These are phyloP conservation scores for Tympanuchus pallidicinctus DNA, from an alignment of 2,113 vertebrate species.

Conservation along the genomic window DNA sequence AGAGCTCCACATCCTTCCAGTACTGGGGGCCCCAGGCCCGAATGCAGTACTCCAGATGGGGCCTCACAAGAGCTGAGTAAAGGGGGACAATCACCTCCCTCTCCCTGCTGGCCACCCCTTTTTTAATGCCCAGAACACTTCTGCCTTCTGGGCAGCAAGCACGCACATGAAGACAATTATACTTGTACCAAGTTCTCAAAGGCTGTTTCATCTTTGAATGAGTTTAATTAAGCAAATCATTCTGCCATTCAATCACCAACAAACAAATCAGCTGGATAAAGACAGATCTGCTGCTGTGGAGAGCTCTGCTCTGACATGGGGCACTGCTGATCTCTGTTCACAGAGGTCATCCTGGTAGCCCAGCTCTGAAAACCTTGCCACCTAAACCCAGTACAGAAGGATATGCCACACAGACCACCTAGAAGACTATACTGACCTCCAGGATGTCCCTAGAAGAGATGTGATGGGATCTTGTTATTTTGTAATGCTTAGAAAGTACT, in stretches of 20 bases:
- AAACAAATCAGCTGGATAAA: background rate
- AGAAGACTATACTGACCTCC: rapidly evolving
- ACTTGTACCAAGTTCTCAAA: background rate
- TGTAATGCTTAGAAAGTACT: background rate
- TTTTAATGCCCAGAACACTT: too few relatives aligned
- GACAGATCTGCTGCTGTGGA: background rate
- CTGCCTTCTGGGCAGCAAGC: too few relatives aligned
- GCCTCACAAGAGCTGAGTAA: too few relatives aligned
- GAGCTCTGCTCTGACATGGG: background rate
- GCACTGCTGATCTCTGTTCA: background rate
- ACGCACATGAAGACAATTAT: background rate
- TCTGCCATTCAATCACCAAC: background rate
- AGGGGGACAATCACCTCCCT: too few relatives aligned
- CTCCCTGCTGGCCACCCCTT: too few relatives aligned
- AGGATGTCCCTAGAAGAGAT: background rate
- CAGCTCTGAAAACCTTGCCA: background rate
- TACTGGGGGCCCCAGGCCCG: too few relatives aligned
- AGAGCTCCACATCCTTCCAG: too few relatives aligned
- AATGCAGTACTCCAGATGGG: too few relatives aligned
- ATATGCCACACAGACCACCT: rapidly evolving
- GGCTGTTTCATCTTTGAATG: background rate
- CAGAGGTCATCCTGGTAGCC: background rate
- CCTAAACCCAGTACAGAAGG: background rate
- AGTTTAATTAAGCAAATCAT: background rate
- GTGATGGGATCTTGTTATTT: background rate